Conservation (phyloP, 1,140 invertebrate species). For the Drosophila oshimai region DNA sequence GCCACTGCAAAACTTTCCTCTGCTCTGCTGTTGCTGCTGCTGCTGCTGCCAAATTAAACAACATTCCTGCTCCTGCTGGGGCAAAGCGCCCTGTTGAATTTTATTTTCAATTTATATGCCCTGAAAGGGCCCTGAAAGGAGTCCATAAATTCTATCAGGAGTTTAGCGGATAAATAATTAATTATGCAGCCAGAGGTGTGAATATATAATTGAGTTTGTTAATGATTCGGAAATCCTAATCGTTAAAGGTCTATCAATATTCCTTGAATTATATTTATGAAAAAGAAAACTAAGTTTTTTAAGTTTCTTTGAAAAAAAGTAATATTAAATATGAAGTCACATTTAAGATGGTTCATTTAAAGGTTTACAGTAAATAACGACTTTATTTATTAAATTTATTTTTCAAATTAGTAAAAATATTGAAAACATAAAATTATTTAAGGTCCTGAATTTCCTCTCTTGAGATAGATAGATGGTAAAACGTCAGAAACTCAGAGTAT, state of each 20-base stretch:
- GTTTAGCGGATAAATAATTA: slow-evolving; percentile 10
- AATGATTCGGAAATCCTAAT: not conserved
- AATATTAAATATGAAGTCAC: no score
- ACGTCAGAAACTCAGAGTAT: not conserved
- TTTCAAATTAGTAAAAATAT: no score
- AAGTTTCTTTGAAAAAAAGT: no score
- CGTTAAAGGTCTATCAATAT: no score
- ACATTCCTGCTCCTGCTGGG: slow-evolving; percentile 39
- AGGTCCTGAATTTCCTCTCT: no score
- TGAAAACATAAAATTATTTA: not conserved
- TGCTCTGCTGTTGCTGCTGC: slow-evolving; percentile 29
- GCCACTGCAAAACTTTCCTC: not conserved
- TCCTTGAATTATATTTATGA: no score
- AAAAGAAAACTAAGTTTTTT: no score
- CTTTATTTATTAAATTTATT: no score
- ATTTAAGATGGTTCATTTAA: no score
- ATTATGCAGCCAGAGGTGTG: not conserved
- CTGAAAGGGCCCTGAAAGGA: not conserved
- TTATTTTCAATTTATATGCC: slow-evolving; percentile 39
- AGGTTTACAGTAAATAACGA: no score
- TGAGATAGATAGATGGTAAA: no score
- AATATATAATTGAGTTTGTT: not conserved
- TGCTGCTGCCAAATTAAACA: slow-evolving; percentile 68
- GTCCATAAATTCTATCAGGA: slow-evolving; percentile 21
- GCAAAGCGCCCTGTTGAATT: slow-evolving; percentile 47